Base-by-base conservation (phyloP, 2,888 invertebrate species). In the Mayetiola destructor region DNA sequence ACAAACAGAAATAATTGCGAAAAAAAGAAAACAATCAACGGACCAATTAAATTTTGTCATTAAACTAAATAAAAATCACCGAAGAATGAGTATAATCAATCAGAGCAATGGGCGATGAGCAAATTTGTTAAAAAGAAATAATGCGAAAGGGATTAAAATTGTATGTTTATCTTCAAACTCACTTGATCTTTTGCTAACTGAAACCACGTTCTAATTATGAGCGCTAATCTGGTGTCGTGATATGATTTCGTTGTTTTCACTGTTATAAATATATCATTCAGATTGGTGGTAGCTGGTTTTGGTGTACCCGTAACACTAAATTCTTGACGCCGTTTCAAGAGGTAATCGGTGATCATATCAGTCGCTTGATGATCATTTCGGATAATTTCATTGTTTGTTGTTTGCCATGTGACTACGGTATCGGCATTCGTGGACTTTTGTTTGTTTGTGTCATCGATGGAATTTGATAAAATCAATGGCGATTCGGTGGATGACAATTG, bases 171-270 rank as follows among this genome's bases (percentile, higher is more conserved):
- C n/a, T n/a, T n/a, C n/a, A 52, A 58, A 68, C 74, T 77, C 77
- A 92, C 91, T 87, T 94, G 90, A 68, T 89, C 79, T 72, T 82
- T 86, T 56, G 93, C 94, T 67, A 91, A 77, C 71, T 87, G 87
- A 72, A 92, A 93, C 96, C 96, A 97, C 60, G 96, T 96, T 74
- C 87, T 85, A 70, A 94, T 77, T 67, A 96, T 87, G 61, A 91
- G 80, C 57, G 87, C 85, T 67, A 97, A 73, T 65, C 96, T 80
- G 56, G 84, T 81, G 62, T 80, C 76, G 71, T 95, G 92, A 74
- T 89, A 92, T 74, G 83, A 82, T 70, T 83, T 82, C 57, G 94
- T 89, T 61, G 95, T 94, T 76, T 95, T 96, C 58, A 96, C 92
- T 76, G 90, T 90, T 71, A 95, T 88, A 74, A 93, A 94, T 67